A percentile compares a stretch with the other conserved stretches of the same genome.
Evolutionary conservation across 2,888 invertebrate genomes (phyloP).

Genomic region (Cephus nigrinus): DNA sequence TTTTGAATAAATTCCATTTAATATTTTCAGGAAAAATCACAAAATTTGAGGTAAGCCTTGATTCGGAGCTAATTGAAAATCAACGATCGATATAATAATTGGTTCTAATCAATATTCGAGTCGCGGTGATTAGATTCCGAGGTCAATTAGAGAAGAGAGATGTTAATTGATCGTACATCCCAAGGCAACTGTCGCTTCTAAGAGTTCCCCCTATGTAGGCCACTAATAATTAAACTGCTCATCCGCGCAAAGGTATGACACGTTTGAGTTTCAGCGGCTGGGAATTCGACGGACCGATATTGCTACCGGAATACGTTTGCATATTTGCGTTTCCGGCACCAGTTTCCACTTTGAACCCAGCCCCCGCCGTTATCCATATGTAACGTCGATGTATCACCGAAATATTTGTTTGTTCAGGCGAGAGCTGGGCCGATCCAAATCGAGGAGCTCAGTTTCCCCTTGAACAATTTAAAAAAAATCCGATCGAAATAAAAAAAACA

Average conservation of each 20-base stretch:
- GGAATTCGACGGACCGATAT: background rate
- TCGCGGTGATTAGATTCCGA: background rate
- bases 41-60: background rate
- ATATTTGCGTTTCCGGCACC: constrained; percentile 4
- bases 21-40: background rate
- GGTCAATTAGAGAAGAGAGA: background rate
- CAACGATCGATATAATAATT: background rate
- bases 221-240: background rate
- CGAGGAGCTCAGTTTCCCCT: background rate
- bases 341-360: background rate
- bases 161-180: background rate
- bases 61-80: background rate
- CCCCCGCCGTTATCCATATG: background rate
- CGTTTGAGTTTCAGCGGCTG: background rate
- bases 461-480: background rate
- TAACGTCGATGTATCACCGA: constrained; percentile 5
- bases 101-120: background rate
- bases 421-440: background rate
- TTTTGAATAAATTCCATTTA: background rate
- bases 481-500: background rate
- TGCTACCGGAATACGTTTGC: background rate
- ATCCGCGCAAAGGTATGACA: background rate
- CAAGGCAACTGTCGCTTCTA: background rate
- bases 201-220: background rate
- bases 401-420: constrained; percentile 6